Evolutionary conservation across 2,113 vertebrate genomes (phyloP), one percentile per base, ranked within the genome.

Genomic region (Apistogramma diplotaenia): DNA sequence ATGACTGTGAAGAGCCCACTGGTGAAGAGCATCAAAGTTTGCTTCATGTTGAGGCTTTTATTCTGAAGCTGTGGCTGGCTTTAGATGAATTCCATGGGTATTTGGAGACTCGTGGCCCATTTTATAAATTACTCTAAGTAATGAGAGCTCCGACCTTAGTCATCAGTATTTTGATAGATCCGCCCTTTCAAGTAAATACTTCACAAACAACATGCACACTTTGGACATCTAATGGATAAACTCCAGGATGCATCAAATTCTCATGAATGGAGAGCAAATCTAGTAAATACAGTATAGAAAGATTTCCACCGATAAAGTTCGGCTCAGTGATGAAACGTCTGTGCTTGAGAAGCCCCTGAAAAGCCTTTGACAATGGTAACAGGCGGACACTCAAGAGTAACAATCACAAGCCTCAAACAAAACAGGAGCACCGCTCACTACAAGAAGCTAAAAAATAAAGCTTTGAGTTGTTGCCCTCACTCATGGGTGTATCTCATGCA

Each of bases 21-120:
- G 49, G 53, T 46, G 54, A 70, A 58, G 58, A 4, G 23, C 85
- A 67, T 89, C 81, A 87, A 78, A 91, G 83, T 78, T 78, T 58
- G 76, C 80, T 88, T 92, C 74, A 91, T 78, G 70, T 71, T 6
- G 25, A n/a, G 4, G 25, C 27, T 78, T 76, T 81, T 83, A 56
- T 55, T 79, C 29, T 13, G 0, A 51, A 53, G n/a, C 51, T 79
- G 74, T 80, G 46, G 74, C 46, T 43, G 11, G 1, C 37, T 81
- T 70, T 40, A 62, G 37, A 60, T n/a, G 6, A 76, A 65, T 37
- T 21, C 27, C 35, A 40, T 31, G 16, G 19, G 27, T 40, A 33
- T 84, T 75, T 74, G 21, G 31, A 65, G 61, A 8, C 37, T 43
- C 23, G 3, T 65, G 61, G 25, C 37, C 51, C 31, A 21, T 71